Evolutionary conservation across 2,797 vertebrate species (phyloP).

Genomic region (Chrysocyon brachyurus): DNA sequence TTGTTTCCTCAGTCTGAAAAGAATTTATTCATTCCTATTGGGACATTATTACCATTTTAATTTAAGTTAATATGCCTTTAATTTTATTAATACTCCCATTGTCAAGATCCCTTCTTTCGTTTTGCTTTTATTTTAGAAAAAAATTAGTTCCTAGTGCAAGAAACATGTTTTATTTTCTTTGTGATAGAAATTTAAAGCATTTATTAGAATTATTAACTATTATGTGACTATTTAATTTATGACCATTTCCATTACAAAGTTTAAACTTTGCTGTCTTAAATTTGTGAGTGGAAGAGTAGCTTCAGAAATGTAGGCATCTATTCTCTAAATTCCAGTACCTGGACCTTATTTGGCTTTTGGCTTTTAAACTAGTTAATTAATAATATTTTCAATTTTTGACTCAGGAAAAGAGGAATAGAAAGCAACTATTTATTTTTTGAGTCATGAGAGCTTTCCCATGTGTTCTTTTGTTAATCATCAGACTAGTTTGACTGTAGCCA

Average conservation of each 20-base stretch:
- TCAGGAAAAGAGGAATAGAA: not conserved
- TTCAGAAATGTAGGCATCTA: not conserved
- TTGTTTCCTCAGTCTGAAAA: constrained; percentile 24
- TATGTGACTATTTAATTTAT: constrained; percentile 39
- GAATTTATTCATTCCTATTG: not conserved
- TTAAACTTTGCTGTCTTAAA: constrained; percentile 16
- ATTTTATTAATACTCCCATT: not conserved
- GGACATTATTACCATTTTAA: constrained; percentile 35
- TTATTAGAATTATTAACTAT: constrained; percentile 46
- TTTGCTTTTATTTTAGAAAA: constrained; percentile 55
- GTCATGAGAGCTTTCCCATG: not conserved
- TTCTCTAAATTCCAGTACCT: constrained; percentile 22
- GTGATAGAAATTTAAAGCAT: not conserved
- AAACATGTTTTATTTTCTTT: constrained; percentile 55
- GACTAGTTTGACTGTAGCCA: not conserved
- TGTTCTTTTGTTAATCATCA: constrained; percentile 14
- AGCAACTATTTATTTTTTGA: constrained; percentile 32
- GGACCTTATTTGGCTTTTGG: not conserved
- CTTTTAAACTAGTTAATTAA: not conserved
- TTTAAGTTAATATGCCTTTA: constrained; percentile 42
- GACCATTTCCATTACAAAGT: not conserved
- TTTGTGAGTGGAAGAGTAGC: not conserved
- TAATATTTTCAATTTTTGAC: constrained; percentile 13
- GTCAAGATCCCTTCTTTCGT: not conserved
- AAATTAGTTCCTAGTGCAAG: not conserved